phyloP scores from a whole-genome alignment of 2,888 invertebrate genomes.

The Scaptomyza reducta region DNA sequence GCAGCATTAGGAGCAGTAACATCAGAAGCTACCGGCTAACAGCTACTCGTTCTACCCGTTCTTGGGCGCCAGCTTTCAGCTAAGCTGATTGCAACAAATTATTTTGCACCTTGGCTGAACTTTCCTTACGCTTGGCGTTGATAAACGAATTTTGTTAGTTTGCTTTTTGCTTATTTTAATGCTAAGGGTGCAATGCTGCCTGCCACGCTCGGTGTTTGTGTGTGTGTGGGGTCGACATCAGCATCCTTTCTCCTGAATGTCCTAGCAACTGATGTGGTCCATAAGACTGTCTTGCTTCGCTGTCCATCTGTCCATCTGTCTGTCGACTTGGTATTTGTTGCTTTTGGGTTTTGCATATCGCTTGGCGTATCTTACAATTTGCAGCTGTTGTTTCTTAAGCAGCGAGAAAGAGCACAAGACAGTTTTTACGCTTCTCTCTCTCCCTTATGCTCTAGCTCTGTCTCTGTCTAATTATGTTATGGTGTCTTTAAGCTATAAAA shows the following conservation, averaged over 20 bases:
- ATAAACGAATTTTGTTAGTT: slow-evolving; percentile 80
- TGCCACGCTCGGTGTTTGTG: slow-evolving; percentile 5
- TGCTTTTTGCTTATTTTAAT: slow-evolving; percentile 78
- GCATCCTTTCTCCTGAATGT: background rate
- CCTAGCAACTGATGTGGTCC: slow-evolving; percentile 32
- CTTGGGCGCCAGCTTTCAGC: slow-evolving; percentile 50
- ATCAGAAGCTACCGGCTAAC: slow-evolving; percentile 22
- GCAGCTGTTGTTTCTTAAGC: slow-evolving; percentile 66
- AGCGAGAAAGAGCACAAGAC: background rate
- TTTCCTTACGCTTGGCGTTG: slow-evolving; percentile 76
- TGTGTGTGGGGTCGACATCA: slow-evolving; percentile 22
- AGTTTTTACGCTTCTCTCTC: background rate
- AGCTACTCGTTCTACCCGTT: slow-evolving; percentile 9
- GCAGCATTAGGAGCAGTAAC: background rate
- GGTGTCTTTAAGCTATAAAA: background rate
- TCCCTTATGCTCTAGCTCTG: background rate
- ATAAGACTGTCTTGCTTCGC: slow-evolving; percentile 1
- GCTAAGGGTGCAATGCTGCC: slow-evolving; percentile 42
- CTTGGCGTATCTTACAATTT: slow-evolving; percentile 62
- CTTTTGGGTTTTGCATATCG: slow-evolving; percentile 70
- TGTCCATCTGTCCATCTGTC: slow-evolving; percentile 11
- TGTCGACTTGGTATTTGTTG: slow-evolving; percentile 45
- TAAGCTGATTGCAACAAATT: slow-evolving; percentile 80
- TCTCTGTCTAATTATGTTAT: slow-evolving; percentile 17
- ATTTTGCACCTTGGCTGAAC: slow-evolving; percentile 79